Evolutionary conservation across 2,888 invertebrate genomes (phyloP), one percentile per base, ranked within the genome.

Genomic region (Heteromyza rotundicornis): DNA sequence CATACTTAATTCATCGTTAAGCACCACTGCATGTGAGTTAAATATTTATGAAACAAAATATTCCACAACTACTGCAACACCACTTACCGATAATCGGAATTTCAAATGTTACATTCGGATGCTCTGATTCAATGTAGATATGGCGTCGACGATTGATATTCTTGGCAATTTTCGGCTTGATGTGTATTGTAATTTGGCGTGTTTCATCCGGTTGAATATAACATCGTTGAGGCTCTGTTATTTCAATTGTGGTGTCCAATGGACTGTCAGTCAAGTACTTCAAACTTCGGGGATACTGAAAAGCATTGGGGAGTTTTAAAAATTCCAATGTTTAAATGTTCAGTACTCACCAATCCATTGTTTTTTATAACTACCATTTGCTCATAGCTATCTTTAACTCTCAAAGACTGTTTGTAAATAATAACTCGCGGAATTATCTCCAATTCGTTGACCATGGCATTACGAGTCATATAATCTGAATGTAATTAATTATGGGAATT

Each of bases 21-120:
- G 19, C 17, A 47, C 3, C 47, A 47, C 47, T 47, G 47, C 3
- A 47, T 12, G 14, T 47, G 20, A 12, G 8, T n/a, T n/a, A n/a
- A n/a, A n/a, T n/a, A n/a, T n/a, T n/a, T n/a, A n/a, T n/a, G n/a
- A n/a, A n/a, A n/a, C n/a, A n/a, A n/a, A n/a, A n/a, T n/a, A n/a
- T n/a, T n/a, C n/a, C n/a, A n/a, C n/a, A n/a, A n/a, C n/a, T n/a
- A 27, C 2, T 12, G 22, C 2, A 3, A 1, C 20, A 14, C 27
- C 1, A 1, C 12, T 53, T 66, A 76, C 76, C 71, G 35, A 79
- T 69, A 10, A 79, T 78, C n/a, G 79, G 79, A 49, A 79, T 70
- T 65, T 78, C 66, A 20, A 76, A 74, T 10, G 64, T 72, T 12
- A 78, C 73, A 53, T 74, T 78, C 1, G 79, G 79, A 66, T 79